phyloP scores from a whole-genome alignment of 2,113 vertebrate species.

The Propithecus coquereli region DNA sequence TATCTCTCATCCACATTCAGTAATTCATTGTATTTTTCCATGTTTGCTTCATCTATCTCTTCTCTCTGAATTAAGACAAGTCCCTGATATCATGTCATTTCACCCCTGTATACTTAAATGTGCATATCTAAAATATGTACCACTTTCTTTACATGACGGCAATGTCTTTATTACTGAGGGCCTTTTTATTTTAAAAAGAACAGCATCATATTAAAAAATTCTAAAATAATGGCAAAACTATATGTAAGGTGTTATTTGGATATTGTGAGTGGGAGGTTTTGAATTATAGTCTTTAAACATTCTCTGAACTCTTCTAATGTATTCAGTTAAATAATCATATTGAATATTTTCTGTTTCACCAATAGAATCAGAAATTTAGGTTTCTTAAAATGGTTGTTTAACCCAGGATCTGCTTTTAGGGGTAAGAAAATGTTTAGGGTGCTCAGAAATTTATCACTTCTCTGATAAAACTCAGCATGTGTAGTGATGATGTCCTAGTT shows the following conservation, averaged over 20 bases:
- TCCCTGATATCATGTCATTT: not conserved
- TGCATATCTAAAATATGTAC: not conserved
- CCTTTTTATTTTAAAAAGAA: not conserved
- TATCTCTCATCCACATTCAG: not conserved
- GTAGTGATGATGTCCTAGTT: not conserved
- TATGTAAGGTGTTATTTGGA: not conserved
- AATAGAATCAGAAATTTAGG: not conserved
- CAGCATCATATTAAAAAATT: not conserved
- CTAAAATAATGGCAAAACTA: not conserved
- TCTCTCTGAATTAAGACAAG: not conserved
- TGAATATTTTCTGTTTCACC: not conserved
- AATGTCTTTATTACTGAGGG: not conserved
- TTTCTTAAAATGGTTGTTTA: slow-evolving; percentile 23
- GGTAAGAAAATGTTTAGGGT: not conserved
- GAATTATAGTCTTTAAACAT: not conserved
- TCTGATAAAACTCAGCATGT: not conserved
- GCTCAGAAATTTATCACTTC: not conserved
- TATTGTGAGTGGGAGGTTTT: not conserved
- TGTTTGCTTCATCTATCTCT: not conserved
- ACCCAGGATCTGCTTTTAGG: not conserved
- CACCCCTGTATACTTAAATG: not conserved
- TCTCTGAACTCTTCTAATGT: not conserved
- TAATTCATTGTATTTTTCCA: not conserved
- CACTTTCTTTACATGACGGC: not conserved
- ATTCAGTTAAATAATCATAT: not conserved